A percentile compares a stretch with the other conserved stretches of the same genome.
Conservation (phyloP, 2,888 invertebrate genomes). For the Dolomedes plantarius region DNA sequence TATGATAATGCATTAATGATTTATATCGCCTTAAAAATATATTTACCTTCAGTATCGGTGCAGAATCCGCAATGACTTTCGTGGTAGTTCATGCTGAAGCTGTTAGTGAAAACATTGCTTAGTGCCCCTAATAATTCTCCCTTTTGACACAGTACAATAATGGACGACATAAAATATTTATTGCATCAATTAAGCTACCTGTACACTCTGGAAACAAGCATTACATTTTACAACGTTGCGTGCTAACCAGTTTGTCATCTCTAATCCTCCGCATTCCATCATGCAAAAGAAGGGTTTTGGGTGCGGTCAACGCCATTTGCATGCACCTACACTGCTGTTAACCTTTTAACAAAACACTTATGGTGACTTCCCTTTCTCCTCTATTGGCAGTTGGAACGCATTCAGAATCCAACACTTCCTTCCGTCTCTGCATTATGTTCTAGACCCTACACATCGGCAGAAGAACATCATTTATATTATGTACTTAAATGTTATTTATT, state of each 20-base stretch:
- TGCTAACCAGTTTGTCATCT: conserved; percentile 5
- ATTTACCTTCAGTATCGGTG: too few species aligned
- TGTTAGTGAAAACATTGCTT: too few species aligned
- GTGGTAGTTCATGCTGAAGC: too few species aligned
- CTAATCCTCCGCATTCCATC: not conserved
- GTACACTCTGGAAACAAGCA: not conserved
- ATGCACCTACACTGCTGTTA: not conserved
- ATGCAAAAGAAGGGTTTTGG: conserved; percentile 1
- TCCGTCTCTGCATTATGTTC: not conserved
- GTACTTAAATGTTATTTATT: too few species aligned
- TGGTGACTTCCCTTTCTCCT: not conserved
- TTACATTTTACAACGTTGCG: not conserved
- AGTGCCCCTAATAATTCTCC: not conserved
- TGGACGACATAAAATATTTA: not conserved
- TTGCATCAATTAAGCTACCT: not conserved
- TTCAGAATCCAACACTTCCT: not conserved
- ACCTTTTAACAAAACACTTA: not conserved
- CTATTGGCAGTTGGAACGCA: not conserved
- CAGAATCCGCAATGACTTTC: too few species aligned
- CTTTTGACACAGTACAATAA: not conserved
- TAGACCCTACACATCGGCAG: too few species aligned
- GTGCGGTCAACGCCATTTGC: conserved; percentile 9
- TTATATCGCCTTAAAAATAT: too few species aligned
- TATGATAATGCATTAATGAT: too few species aligned
- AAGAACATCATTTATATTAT: too few species aligned